phyloP scores from a whole-genome alignment of 2,797 vertebrate species.

The Clangula hyemalis region DNA sequence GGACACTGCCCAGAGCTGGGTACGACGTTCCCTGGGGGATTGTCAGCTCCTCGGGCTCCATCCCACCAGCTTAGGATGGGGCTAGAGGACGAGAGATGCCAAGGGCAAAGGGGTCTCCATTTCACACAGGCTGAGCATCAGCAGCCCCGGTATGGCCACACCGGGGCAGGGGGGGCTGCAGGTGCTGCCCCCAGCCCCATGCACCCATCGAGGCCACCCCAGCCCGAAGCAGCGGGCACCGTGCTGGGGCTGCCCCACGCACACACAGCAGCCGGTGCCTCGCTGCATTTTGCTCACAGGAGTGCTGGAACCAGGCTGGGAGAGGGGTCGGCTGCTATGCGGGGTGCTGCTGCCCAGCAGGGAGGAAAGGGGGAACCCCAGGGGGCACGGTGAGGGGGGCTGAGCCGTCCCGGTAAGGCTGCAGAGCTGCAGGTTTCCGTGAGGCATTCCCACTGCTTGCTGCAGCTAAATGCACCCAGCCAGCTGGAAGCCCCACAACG shows the following conservation, averaged over 20 bases:
- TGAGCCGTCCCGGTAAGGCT: background rate
- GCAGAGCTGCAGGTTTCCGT: background rate
- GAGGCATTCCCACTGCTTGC: background rate
- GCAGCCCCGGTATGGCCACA: background rate
- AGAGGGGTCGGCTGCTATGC: too few relatives aligned
- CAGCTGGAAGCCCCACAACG: background rate
- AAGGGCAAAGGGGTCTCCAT: fast-evolving
- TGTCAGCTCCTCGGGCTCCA: fast-evolving
- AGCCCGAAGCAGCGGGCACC: too few relatives aligned
- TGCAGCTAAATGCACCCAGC: background rate
- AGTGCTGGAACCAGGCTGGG: too few relatives aligned
- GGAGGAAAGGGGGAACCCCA: background rate
- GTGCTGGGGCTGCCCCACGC: too few relatives aligned
- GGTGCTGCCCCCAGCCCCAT: too few relatives aligned
- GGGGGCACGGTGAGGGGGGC: fast-evolving
- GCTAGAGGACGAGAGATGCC: background rate
- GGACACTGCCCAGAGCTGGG: fast-evolving
- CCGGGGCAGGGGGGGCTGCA: background rate
- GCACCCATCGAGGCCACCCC: too few relatives aligned
- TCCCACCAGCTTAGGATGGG: background rate
- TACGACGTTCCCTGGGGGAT: too few relatives aligned
- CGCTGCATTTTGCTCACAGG: too few relatives aligned
- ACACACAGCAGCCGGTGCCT: too few relatives aligned
- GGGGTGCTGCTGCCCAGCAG: too few relatives aligned
- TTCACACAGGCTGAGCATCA: background rate